Evolutionary conservation across 2,797 vertebrate species (phyloP).

Genomic region (Morelia viridis): DNA sequence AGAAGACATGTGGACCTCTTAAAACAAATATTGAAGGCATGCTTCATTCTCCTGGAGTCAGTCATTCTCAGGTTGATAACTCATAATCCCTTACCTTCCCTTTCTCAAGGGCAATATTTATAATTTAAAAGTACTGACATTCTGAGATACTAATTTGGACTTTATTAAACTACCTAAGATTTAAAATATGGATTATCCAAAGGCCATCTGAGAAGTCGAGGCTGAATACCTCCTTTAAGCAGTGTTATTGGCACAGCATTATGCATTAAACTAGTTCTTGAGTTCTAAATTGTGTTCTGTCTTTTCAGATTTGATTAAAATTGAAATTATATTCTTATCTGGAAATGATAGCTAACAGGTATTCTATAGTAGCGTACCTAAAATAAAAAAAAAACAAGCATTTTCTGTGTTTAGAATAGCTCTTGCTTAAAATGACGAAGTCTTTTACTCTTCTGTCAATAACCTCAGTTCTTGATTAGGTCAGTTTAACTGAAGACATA

Average conservation of each 20-base stretch:
- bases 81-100: not conserved
- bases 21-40: slow-evolving; percentile 16
- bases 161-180: not conserved
- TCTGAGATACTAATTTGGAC: not conserved
- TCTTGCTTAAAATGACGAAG: not conserved
- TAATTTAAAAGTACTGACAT: not conserved
- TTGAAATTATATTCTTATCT: not conserved
- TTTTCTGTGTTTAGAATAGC: not conserved
- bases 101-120: not conserved
- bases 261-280: slow-evolving; percentile 1
- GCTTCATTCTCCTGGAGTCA: not conserved
- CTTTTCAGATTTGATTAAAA: slow-evolving; percentile 7
- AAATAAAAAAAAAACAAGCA: not conserved
- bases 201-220: not conserved
- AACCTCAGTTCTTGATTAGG: not conserved
- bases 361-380: slow-evolving; percentile 12
- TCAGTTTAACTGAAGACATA: not conserved
- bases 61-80: not conserved
- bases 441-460: not conserved
- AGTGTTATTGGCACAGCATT: not conserved
- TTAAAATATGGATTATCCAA: not conserved
- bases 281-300: not conserved
- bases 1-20: slow-evolving; percentile 28
- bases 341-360: not conserved
- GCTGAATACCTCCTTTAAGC: not conserved